Evolutionary conservation across 2,888 invertebrate species (phyloP).

Genomic region (Scelioninae gen. 2): DNA sequence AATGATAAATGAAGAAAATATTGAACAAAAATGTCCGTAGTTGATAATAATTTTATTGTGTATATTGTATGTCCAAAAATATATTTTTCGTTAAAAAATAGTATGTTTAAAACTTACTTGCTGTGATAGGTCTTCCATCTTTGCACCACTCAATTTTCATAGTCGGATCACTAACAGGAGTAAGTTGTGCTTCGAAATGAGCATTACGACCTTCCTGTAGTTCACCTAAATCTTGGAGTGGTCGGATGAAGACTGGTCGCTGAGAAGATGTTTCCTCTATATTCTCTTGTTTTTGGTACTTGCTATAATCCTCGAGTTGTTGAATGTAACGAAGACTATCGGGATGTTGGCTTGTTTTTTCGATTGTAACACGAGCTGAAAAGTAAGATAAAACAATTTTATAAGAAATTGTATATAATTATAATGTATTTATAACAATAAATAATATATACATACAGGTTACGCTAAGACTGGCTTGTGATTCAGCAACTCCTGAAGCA

Average conservation of each 20-base stretch:
- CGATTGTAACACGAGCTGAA: slow-evolving; percentile 86
- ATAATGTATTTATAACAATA: neutral
- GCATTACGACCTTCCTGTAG: slow-evolving; percentile 93
- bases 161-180: slow-evolving; percentile 93
- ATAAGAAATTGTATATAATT: neutral
- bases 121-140: slow-evolving; percentile 95
- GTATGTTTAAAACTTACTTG: slow-evolving; percentile 82
- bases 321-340: slow-evolving; percentile 93
- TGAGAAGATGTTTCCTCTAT: slow-evolving; percentile 88
- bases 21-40: too few species aligned
- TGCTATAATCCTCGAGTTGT: slow-evolving; percentile 92
- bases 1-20: too few species aligned
- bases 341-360: slow-evolving; percentile 92
- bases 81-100: too few species aligned
- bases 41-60: too few species aligned
- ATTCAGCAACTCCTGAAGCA: slow-evolving; percentile 90
- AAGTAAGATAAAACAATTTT: neutral
- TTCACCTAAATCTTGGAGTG: slow-evolving; percentile 89
- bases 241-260: slow-evolving; percentile 91
- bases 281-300: slow-evolving; percentile 89
- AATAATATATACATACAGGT: slow-evolving; percentile 75
- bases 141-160: slow-evolving; percentile 98
- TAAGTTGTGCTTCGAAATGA: slow-evolving; percentile 94
- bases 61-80: too few species aligned
- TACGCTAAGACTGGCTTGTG: slow-evolving; percentile 87